Conservation (phyloP, 2,797 vertebrate genomes). For the Orestias chungarensis region DNA sequence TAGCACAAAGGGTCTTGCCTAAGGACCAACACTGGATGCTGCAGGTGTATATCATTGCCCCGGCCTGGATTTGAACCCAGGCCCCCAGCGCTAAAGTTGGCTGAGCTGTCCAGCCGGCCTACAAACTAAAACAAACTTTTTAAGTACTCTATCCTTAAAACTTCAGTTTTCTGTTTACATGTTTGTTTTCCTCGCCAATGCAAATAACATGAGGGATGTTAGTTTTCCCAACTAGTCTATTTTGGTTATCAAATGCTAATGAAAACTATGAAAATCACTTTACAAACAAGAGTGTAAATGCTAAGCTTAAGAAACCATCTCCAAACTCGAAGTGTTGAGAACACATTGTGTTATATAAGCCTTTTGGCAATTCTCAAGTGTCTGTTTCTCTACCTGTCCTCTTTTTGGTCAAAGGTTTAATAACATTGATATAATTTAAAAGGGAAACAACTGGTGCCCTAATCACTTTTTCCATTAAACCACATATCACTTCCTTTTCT, state of each 20-base stretch:
- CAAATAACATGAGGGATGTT: neutral
- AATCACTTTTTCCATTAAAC: constrained; percentile 53
- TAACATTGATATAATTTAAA: constrained; percentile 61
- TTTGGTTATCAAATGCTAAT: neutral
- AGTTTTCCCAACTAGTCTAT: neutral
- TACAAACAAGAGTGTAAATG: neutral
- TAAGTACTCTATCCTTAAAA: too few species aligned
- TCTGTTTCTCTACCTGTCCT: neutral
- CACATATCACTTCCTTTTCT: constrained; percentile 56
- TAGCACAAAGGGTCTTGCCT: too few species aligned
- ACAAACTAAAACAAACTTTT: too few species aligned
- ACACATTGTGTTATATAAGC: neutral
- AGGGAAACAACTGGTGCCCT: constrained; percentile 50
- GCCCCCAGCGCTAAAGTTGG: too few species aligned
- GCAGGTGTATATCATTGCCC: too few species aligned
- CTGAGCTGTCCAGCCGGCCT: too few species aligned
- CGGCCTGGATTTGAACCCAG: too few species aligned
- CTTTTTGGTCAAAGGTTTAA: constrained; percentile 34
- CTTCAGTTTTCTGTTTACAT: too few species aligned
- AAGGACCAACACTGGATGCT: too few species aligned
- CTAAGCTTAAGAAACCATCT: neutral
- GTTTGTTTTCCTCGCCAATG: too few species aligned
- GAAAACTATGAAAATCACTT: neutral
- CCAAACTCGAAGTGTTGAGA: too few species aligned
- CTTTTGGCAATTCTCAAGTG: neutral